phyloP scores from a whole-genome alignment of 2,797 vertebrate genomes.

The Falco naumanni region DNA sequence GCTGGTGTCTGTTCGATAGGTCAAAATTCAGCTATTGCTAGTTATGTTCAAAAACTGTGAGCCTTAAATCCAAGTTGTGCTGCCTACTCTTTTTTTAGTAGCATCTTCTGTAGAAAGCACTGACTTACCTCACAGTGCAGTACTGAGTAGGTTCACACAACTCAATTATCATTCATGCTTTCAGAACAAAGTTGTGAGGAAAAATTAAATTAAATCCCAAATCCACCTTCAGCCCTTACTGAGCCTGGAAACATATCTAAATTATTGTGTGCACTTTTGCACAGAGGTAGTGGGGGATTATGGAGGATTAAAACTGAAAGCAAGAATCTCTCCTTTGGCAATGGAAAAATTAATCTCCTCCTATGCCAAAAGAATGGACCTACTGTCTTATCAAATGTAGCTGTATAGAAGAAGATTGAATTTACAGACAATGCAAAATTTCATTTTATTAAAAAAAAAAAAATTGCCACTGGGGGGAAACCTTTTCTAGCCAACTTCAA shows the following conservation, averaged over 20 bases:
- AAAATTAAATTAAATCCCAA: slow-evolving; percentile 38
- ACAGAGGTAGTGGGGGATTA: not conserved
- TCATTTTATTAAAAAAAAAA: not conserved
- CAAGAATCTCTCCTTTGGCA: not conserved
- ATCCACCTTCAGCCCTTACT: not conserved
- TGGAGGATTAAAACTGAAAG: slow-evolving; percentile 24
- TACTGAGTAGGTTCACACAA: not conserved
- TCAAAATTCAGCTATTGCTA: not conserved
- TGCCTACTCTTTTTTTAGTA: not conserved
- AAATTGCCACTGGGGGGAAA: too few species aligned
- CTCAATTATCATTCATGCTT: not conserved
- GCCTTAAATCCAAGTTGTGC: not conserved
- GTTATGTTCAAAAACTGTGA: not conserved
- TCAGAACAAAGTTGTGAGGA: not conserved
- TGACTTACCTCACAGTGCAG: not conserved
- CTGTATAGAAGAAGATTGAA: not conserved
- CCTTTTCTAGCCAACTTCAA: not conserved
- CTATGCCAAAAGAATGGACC: not conserved
- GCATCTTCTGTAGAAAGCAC: not conserved
- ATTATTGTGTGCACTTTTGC: not conserved
- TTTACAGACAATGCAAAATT: not conserved
- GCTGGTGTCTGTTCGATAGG: not conserved
- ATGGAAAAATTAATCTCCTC: not conserved
- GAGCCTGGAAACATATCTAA: not conserved
- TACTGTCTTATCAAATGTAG: not conserved